phyloP scores from a whole-genome alignment of 2,888 invertebrate species.

The Archips crataeganus region DNA sequence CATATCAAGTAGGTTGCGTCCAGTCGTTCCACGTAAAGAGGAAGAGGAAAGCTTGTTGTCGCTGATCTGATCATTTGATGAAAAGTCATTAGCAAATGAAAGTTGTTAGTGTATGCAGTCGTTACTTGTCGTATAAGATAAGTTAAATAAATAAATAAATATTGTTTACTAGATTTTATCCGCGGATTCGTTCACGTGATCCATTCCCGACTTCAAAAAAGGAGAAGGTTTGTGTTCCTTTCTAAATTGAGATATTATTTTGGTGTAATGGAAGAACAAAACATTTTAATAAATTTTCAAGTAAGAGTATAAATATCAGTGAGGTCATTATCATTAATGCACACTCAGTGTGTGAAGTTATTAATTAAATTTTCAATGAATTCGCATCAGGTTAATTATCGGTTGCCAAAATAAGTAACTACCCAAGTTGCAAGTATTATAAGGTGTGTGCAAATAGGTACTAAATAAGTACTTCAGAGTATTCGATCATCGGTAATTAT shows the following conservation, averaged over 20 bases:
- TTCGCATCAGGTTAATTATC: background rate
- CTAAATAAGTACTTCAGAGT: constrained; percentile 2
- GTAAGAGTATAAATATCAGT: too few relatives aligned
- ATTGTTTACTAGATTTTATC: too few relatives aligned
- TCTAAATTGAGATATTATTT: too few relatives aligned
- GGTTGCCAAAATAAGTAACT: background rate
- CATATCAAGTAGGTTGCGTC: background rate
- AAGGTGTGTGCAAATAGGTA: background rate
- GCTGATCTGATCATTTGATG: background rate
- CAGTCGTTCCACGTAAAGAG: background rate
- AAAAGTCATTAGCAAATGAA: constrained; percentile 2
- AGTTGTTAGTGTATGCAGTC: background rate
- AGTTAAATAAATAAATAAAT: too few relatives aligned
- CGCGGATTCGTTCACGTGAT: too few relatives aligned
- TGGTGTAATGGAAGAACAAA: too few relatives aligned
- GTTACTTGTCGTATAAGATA: too few relatives aligned
- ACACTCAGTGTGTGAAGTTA: background rate
- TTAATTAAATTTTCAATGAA: background rate
- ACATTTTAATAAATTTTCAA: too few relatives aligned
- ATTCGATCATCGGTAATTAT: constrained; percentile 3
- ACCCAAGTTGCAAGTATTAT: background rate
- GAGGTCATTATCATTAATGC: too few relatives aligned
- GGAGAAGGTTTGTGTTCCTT: too few relatives aligned
- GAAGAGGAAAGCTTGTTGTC: background rate
- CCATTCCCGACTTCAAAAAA: too few relatives aligned